Percentiles rank a stretch among this genome's conserved stretches.
Evolutionary conservation across 2,888 invertebrate genomes (phyloP).

Genomic region (Argynnis bischoffii): DNA sequence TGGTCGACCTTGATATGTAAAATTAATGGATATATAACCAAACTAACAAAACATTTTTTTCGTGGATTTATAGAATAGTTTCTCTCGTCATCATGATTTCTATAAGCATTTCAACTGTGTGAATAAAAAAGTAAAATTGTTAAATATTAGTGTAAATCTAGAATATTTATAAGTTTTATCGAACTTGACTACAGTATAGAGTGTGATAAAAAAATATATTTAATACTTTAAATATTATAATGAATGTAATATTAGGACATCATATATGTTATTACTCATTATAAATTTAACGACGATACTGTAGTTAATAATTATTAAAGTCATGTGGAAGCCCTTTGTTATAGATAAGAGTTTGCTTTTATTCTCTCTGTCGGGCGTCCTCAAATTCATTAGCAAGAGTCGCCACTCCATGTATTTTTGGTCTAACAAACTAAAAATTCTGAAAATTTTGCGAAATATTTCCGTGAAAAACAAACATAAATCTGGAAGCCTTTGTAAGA

Average conservation of each 20-base stretch:
- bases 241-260: background rate
- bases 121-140: no score
- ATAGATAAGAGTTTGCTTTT: conserved; percentile 12
- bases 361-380: conserved; percentile 11
- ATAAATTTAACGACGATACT: background rate
- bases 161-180: no score
- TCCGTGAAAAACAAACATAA: background rate
- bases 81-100: no score
- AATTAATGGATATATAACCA: no score
- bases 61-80: no score
- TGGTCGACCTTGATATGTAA: no score
- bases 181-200: no score
- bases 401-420: conserved; percentile 13
- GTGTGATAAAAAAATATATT: no score
- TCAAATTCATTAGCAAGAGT: conserved; percentile 19
- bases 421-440: conserved; percentile 21
- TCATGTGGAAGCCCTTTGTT: conserved; percentile 2
- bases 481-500: conserved; percentile 7
- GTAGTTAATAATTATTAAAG: background rate
- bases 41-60: no score
- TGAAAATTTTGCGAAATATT: conserved; percentile 13
- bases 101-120: no score
- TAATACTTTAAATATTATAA: no score
- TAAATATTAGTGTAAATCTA: no score
- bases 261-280: background rate